Evolutionary conservation across 2,113 vertebrate species (phyloP).

Genomic region (Centropus bengalensis): DNA sequence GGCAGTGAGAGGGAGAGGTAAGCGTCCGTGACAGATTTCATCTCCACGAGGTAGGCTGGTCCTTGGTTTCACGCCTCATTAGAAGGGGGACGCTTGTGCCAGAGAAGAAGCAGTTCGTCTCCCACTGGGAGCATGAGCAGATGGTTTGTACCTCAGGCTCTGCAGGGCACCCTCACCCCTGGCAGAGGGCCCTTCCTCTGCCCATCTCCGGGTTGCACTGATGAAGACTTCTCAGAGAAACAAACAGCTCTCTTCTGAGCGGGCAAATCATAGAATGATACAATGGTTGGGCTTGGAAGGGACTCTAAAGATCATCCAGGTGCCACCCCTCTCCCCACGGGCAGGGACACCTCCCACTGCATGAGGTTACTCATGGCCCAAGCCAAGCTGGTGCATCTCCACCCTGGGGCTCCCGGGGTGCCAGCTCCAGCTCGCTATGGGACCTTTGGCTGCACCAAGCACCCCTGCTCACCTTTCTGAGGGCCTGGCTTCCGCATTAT

Average conservation of each 20-base stretch:
- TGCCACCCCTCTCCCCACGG: too few relatives aligned
- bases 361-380: too few relatives aligned
- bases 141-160: not conserved
- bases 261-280: too few relatives aligned
- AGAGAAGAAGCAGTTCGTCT: not conserved
- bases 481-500: slow-evolving; percentile 92
- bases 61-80: slow-evolving; percentile 40
- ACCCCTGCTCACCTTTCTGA: slow-evolving; percentile 84
- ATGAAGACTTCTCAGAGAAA: not conserved
- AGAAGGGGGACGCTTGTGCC: slow-evolving; percentile 11
- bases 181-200: not conserved
- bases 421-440: not conserved
- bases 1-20: not conserved
- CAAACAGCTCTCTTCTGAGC: accelerated
- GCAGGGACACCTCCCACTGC: too few relatives aligned
- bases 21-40: not conserved
- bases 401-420: not conserved
- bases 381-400: too few relatives aligned
- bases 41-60: slow-evolving; percentile 16
- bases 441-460: not conserved
- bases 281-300: too few relatives aligned
- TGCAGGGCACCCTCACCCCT: not conserved
- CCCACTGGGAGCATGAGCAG: slow-evolving; percentile 25
- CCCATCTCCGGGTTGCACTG: accelerated
- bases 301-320: too few relatives aligned